These are phyloP conservation scores for Nesometra sesokonis DNA, from an alignment of 35 echinoderm and acorn worm genomes.

Conservation along the genomic window DNA sequence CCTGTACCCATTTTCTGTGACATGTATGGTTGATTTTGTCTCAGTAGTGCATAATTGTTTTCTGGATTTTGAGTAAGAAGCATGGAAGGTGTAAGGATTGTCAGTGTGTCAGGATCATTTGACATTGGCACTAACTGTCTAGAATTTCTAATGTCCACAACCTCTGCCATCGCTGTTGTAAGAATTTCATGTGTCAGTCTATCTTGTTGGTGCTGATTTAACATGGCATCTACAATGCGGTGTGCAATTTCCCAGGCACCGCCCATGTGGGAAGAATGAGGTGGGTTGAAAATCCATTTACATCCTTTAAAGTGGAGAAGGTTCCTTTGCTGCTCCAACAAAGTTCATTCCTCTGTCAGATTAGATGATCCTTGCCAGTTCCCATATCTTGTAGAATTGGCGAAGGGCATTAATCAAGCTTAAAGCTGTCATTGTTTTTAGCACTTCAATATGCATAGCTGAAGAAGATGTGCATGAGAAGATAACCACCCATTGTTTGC, in stretches of 20 bases:
- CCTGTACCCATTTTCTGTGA: not conserved
- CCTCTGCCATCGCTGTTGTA: slow-evolving; percentile 25
- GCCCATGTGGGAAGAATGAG: not conserved
- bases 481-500: not conserved
- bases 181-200: slow-evolving; percentile 6
- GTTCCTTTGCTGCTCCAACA: not conserved
- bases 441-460: not conserved
- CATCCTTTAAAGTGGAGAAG: not conserved
- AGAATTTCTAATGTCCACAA: slow-evolving; percentile 24
- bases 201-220: not conserved
- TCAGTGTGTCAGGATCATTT: slow-evolving; percentile 16
- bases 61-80: slow-evolving; percentile 28
- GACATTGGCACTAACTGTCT: slow-evolving; percentile 28
- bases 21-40: not conserved
- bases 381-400: not conserved
- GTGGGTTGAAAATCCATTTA: not conserved
- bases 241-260: not conserved
- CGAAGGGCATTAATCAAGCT: not conserved
- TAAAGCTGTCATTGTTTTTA: not conserved
- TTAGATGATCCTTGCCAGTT: not conserved
- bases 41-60: not conserved
- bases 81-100: slow-evolving; percentile 24
- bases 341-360: not conserved
- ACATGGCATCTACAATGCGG: not conserved
- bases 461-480: not conserved